A percentile compares a stretch with the other conserved stretches of the same genome.
These are phyloP conservation scores for Enteromius anoplus DNA, from an alignment of 2,797 vertebrate species.

Conservation along the genomic window DNA sequence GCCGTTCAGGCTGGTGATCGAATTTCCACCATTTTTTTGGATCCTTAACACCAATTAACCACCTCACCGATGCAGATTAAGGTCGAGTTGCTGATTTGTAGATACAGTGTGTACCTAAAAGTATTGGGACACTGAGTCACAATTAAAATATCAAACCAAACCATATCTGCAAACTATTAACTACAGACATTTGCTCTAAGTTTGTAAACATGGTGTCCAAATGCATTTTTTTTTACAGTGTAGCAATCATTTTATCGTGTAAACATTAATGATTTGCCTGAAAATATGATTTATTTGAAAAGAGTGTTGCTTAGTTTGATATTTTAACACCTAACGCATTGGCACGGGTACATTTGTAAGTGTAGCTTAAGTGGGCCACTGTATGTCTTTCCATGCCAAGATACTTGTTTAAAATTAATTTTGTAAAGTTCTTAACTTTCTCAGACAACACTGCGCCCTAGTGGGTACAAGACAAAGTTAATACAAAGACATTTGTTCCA, in stretches of 20 bases:
- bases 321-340: not conserved
- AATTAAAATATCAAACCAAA: conserved; percentile 11
- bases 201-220: not conserved
- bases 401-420: not conserved
- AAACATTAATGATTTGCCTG: not conserved
- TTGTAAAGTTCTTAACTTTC: conserved; percentile 20
- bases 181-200: not conserved
- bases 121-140: not conserved
- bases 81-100: not conserved
- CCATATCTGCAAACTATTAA: not conserved
- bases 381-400: not conserved
- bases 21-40: not conserved
- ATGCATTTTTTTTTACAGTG: not conserved
- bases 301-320: not conserved
- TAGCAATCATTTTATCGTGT: not conserved
- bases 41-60: not conserved
- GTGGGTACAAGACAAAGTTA: conserved; percentile 43
- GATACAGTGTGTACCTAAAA: not conserved
- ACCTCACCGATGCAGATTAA: not conserved
- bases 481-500: not conserved
- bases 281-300: not conserved
- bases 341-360: not conserved
- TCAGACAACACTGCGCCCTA: conserved; percentile 53
- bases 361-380: not conserved
- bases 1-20: not conserved